Base-by-base conservation (phyloP, 2,113 vertebrate genomes). In the Thermophis baileyi region DNA sequence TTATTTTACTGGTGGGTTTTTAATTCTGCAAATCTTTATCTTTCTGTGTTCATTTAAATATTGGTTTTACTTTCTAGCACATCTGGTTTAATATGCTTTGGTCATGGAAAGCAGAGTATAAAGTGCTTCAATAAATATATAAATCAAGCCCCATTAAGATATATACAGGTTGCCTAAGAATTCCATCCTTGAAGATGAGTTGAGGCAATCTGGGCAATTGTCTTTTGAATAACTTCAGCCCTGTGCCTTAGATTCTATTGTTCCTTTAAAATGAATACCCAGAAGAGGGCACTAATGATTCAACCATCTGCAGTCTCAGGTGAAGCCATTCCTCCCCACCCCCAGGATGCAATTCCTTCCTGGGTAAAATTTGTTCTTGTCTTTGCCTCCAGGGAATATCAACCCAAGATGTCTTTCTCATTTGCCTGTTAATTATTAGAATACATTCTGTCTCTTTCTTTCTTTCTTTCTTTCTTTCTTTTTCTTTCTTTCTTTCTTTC, bases 211-310 rank as follows among this genome's bases (percentile, higher is more conserved):
- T 5, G 0, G 2, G 46, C 87, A 40, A 92, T 14, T 93, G 53
- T 90, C 24, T 81, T 57, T 51, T 89, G 46, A 51, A 49, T 0
- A 16, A 2, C 22, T 92, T 30, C 47, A 2, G 1, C 63, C 55
- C 89, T 85, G 90, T 92, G 0, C 0, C 22, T 44, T 3, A 0
- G 0, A 3, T 90, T 89, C 10, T 94, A 74, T 93, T 95, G 89
- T 93, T 89, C 85, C 94, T 93, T 81, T 81, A 44, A 81, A 60
- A 63, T 91, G 91, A 92, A 81, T 88, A 40, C 97, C 96, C 97
- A 97, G 96, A 91, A 97, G 97, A 96, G 95, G 96, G 96, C 96
- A 97, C 96, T 92, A 96, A 96, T 96, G 93, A 94, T 95, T 96
- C 94, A 96, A 90, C 55, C 92, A 94, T 85, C 20, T 93, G 3